Percentiles rank a stretch among this genome's conserved stretches.
phyloP scores from a whole-genome alignment of 2,113 vertebrate species.

The Saguinus imperator region DNA sequence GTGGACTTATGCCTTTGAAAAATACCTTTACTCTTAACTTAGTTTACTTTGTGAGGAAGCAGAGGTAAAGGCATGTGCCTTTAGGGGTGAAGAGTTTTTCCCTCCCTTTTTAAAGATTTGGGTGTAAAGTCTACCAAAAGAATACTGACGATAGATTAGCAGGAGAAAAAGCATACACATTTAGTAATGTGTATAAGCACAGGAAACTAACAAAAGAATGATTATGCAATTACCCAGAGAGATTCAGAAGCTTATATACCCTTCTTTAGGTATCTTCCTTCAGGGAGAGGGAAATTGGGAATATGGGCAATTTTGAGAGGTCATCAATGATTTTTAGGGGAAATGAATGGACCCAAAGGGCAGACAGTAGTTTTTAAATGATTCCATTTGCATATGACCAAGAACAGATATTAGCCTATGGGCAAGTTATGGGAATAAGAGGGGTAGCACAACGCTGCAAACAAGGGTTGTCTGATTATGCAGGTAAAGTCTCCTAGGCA shows the following conservation, averaged over 20 bases:
- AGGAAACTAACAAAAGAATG: neutral
- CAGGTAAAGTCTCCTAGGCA: neutral
- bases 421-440: neutral
- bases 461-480: neutral
- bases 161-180: neutral
- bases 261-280: neutral
- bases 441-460: neutral
- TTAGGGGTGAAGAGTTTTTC: neutral
- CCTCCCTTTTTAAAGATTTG: neutral
- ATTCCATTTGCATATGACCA: neutral
- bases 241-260: neutral
- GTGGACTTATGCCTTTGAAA: neutral
- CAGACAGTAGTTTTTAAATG: neutral
- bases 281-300: neutral
- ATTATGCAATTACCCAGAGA: neutral
- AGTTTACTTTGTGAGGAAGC: conserved; percentile 15
- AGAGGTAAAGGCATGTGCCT: neutral
- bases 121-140: neutral
- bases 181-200: neutral
- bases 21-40: neutral
- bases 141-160: neutral
- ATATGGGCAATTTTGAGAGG: neutral
- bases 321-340: neutral
- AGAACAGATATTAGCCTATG: neutral
- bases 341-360: neutral